Evolutionary conservation across 2,113 vertebrate genomes (phyloP), one percentile per base, ranked within the genome.

Genomic region (Antechinus flavipes): DNA sequence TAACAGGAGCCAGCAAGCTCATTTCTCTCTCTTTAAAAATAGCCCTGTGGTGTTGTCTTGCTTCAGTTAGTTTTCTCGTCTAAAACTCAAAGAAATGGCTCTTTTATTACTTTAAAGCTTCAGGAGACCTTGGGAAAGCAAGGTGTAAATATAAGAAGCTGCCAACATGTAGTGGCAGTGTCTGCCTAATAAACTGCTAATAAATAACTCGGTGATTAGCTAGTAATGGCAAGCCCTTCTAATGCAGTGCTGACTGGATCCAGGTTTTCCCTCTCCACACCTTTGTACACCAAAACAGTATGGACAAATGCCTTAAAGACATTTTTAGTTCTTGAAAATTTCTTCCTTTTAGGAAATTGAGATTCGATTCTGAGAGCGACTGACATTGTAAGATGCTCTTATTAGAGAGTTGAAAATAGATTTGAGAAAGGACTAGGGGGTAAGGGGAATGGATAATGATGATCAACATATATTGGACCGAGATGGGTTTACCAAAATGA

Each of bases 161-260:
- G 98, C 98, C 97, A 98, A 91, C 89, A 94, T 97, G 97, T 98
- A 96, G 96, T 98, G 99, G 99, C 98, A 98, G 98, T 98, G 98
- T 98, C 98, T 94, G 98, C 99, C 98, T 99, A 99, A 99, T 99
- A 99, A 99, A 99, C 98, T 98, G 98, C 96, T 97, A 98, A 98
- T 98, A 98, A 98, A 98, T 98, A 99, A 98, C 89, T 93, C 35
- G 93, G 97, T 97, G 98, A 98, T 98, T 97, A 97, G 97, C 55
- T 58, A 94, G 97, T 97, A 99, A 98, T 98, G 98, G 99, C 99
- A 99, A 98, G 93, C 96, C 95, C 96, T n/a, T 96, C 97, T 95
- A 97, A 96, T 10, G 25, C 96, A 93, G 96, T 1, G 0, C 95
- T 97, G 96, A 89, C 90, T 94, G 89, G 93, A 91, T 97, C 90